These are phyloP conservation scores for Pteronura brasiliensis DNA, from an alignment of 2,113 vertebrate genomes.

Conservation along the genomic window DNA sequence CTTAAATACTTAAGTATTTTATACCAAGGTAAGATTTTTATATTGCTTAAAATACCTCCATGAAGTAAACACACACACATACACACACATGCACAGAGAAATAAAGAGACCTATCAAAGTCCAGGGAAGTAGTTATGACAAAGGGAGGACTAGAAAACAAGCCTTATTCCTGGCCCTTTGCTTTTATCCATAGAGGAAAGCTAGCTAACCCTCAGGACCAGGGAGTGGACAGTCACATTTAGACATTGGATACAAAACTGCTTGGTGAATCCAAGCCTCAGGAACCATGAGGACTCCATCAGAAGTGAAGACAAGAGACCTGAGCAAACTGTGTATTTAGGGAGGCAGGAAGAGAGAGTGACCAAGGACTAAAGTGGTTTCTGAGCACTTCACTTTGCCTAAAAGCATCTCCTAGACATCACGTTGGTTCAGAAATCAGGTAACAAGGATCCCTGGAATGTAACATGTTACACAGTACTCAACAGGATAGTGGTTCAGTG, in stretches of 20 bases:
- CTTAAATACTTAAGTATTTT: not conserved
- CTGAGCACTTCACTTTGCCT: not conserved
- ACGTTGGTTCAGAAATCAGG: not conserved
- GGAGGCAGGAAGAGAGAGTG: not conserved
- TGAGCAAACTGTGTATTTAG: not conserved
- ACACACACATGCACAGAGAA: not conserved
- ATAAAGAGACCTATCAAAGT: not conserved
- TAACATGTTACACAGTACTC: not conserved
- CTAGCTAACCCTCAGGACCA: not conserved
- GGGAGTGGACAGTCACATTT: not conserved
- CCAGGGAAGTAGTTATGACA: not conserved
- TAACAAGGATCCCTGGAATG: not conserved
- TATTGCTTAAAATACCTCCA: not conserved
- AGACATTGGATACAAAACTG: not conserved
- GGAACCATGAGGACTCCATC: not conserved
- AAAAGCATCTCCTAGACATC: not conserved
- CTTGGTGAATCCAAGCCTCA: not conserved
- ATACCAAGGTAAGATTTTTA: not conserved
- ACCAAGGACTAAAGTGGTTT: not conserved
- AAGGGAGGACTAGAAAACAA: not conserved
- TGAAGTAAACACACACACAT: not conserved
- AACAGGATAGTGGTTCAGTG: not conserved
- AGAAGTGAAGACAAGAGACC: no score
- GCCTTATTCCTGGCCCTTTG: not conserved
- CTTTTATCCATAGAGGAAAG: not conserved